Conservation (phyloP, 1,140 invertebrate genomes). For the Lasaia peninsularis region DNA sequence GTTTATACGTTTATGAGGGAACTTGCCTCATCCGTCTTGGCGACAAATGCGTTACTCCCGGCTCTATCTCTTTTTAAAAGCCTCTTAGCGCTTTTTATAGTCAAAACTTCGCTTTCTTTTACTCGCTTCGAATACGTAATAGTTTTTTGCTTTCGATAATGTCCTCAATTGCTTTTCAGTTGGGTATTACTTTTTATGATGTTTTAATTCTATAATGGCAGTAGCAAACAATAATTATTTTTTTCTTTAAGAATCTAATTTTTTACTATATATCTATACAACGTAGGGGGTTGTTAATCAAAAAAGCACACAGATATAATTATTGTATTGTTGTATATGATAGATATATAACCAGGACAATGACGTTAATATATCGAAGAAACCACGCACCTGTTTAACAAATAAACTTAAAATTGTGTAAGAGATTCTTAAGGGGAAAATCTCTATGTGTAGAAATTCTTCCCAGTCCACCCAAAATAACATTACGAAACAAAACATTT, state of each 20-base stretch:
- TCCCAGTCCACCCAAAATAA: no score
- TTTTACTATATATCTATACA: no score
- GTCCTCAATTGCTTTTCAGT: constrained; percentile 29
- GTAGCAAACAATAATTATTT: neutral
- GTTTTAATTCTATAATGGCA: neutral
- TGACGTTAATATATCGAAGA: no score
- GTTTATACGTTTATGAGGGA: constrained; percentile 17
- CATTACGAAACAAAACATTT: no score
- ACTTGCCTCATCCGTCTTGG: neutral
- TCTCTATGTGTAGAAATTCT: no score
- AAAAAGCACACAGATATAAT: no score
- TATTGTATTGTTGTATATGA: no score
- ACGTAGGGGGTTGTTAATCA: no score
- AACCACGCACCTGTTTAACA: no score
- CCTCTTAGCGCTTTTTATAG: constrained; percentile 58
- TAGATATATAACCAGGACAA: no score
- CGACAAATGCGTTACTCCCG: constrained; percentile 22
- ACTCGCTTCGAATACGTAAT: constrained; percentile 43
- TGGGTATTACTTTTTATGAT: constrained; percentile 21
- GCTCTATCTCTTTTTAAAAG: constrained; percentile 46
- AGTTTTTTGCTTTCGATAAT: constrained; percentile 43
- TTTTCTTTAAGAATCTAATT: neutral
- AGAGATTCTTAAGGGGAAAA: no score
- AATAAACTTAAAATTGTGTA: no score
- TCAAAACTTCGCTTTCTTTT: constrained; percentile 46